Evolutionary conservation across 1,140 invertebrate species (phyloP), one percentile per base, ranked within the genome.

Genomic region (Drosophila grimshawi): DNA sequence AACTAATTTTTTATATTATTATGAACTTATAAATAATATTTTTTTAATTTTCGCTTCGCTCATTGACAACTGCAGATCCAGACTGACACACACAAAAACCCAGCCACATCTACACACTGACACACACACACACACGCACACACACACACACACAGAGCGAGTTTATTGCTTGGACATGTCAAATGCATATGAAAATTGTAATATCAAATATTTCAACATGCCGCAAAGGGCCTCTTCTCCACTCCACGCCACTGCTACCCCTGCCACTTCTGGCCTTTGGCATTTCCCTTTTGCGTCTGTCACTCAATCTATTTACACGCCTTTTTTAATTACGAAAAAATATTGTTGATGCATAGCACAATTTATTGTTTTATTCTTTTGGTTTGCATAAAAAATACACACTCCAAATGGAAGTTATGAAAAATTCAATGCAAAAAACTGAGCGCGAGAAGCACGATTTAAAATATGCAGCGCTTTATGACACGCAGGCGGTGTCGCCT

Each of bases 401-500:
- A 33, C 33, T 4, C 10, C 11, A 35, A 33, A 33, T 49, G 4
- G 30, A 43, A 45, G n/a, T 11, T 37, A 65, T 76, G 37, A 76
- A 76, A 72, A 72, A 76, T 76, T 4, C 74, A 76, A 43, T n/a
- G 49, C 8, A 64, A 76, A 64, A 64, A 59, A 56, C 8, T 45
- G 29, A 7, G 37, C 10, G 39, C 2, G 37, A 39, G 37, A 39
- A 8, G n/a, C 39, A 39, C 39, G n/a, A 1, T 43, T 75, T 89
- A 72, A 88, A 89, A 88, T 88, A 88, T 88, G 82, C 82, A 86
- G 82, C 83, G 70, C 52, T 88, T 80, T 89, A 69, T 71, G 66
- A 66, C 74, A 76, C 74, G 74, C 73, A 71, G 65, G 39, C 35
- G 33, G 27, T 10, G 19, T 19, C 19, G 19, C 19, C 19, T 19